Conservation (phyloP, 2,113 vertebrate species). For the Nerophis ophidion region DNA sequence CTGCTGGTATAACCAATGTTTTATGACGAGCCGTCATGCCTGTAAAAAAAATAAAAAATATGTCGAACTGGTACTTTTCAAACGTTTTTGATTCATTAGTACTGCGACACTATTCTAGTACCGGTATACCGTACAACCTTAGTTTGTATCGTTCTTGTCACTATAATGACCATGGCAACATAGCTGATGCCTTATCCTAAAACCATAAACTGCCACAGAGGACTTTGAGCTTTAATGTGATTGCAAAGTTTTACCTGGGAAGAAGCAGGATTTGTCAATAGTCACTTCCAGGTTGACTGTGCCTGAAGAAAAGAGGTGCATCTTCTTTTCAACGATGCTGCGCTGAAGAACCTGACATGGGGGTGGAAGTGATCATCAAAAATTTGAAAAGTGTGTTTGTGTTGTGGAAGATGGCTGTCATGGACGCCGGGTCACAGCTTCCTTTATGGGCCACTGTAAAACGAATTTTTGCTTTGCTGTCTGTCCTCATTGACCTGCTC, state of each 20-base stretch:
- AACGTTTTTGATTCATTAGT: too few relatives aligned
- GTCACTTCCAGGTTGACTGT: slow-evolving; percentile 56
- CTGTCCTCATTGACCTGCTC: slow-evolving; percentile 35
- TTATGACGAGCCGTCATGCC: too few relatives aligned
- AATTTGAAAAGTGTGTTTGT: not conserved
- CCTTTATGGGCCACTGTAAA: slow-evolving; percentile 36
- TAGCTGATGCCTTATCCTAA: slow-evolving; percentile 9
- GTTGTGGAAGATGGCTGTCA: slow-evolving; percentile 26
- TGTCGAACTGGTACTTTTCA: too few relatives aligned
- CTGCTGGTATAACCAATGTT: too few relatives aligned
- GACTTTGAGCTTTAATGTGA: slow-evolving; percentile 25
- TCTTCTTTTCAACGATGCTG: slow-evolving; percentile 55
- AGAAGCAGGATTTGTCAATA: slow-evolving; percentile 54
- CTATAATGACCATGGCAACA: not conserved
- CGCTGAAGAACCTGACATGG: slow-evolving; percentile 51
- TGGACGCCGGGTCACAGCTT: slow-evolving; percentile 11
- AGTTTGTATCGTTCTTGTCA: not conserved
- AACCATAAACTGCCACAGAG: not conserved
- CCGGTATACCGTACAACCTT: too few relatives aligned
- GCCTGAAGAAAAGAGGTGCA: slow-evolving; percentile 57
- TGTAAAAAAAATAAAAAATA: too few relatives aligned
- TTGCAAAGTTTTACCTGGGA: slow-evolving; percentile 38
- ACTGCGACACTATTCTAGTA: too few relatives aligned
- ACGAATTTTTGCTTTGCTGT: slow-evolving; percentile 42
- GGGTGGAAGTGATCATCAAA: too few relatives aligned